Evolutionary conservation across 2,113 vertebrate species (phyloP).

Genomic region (Shinisaurus crocodilurus): DNA sequence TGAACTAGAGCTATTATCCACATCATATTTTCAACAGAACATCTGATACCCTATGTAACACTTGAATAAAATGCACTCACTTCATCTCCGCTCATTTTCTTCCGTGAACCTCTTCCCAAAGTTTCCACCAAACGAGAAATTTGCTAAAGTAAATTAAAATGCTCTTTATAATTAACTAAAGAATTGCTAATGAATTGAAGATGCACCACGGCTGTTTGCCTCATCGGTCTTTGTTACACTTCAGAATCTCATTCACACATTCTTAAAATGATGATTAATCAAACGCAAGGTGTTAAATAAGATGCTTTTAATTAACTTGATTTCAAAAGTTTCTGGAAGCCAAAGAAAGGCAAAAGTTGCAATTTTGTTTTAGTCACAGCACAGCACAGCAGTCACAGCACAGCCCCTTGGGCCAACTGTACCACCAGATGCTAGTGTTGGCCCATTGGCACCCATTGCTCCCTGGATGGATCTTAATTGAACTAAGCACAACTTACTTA

Average conservation of each 20-base stretch:
- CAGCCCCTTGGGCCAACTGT: background rate
- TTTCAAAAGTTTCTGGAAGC: constrained; percentile 56
- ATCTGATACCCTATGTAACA: constrained; percentile 64
- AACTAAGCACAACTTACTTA: background rate
- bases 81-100: constrained; percentile 57
- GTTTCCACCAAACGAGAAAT: constrained; percentile 48
- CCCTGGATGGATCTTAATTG: background rate
- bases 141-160: constrained; percentile 71
- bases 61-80: constrained; percentile 62
- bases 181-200: constrained; percentile 68
- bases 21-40: constrained; percentile 61
- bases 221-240: constrained; percentile 64
- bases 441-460: background rate
- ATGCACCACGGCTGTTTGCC: constrained; percentile 43
- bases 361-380: background rate
- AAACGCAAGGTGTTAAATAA: constrained; percentile 64
- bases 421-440: background rate
- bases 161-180: constrained; percentile 54
- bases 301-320: constrained; percentile 63
- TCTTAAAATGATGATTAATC: constrained; percentile 67
- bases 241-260: constrained; percentile 69
- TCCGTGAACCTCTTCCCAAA: constrained; percentile 60
- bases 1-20: constrained; percentile 65
- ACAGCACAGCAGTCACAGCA: constrained; percentile 7
- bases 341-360: background rate